Evolutionary conservation across 2,888 invertebrate species (phyloP), one percentile per base, ranked within the genome.

Genomic region (Dione juno): DNA sequence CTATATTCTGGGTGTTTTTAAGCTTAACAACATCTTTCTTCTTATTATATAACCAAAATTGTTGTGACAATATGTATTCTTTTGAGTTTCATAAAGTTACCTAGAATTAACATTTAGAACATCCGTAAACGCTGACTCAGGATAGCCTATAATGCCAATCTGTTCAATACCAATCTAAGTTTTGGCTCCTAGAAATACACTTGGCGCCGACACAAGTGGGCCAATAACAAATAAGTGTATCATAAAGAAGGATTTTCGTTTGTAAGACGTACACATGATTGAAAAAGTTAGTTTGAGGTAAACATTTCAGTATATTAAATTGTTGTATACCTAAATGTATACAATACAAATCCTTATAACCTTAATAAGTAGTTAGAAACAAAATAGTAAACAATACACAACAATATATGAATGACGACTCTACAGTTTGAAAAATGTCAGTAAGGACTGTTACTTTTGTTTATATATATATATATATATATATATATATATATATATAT

Each of bases 171-270:
- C 79, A 79, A 79, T 82, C 79, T 79, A 75, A 76, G 80, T 79
- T 80, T 84, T 84, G 81, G 84, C 82, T 81, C 71, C 72, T 70
- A 75, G 68, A 67, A 75, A 75, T 73, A 72, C 75, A 78, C 80
- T 90, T 90, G 90, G 90, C 90, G 78, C 82, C 70, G 69, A 76
- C 73, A 79, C 88, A 89, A 90, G 87, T 89, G 82, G 87, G 84
- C 82, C 86, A 88, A 84, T 87, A 85, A 86, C 84, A 86, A 82
- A 82, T 83, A 80, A 79, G 79, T 77, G 41, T 61, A 75, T 79
- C 78, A 83, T 85, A 85, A 84, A 86, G 79, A 81, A 80, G 78
- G 75, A 78, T 79, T 82, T 84, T 85, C 87, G 84, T 87, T 84
- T 84, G 77, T 80, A 82, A 82, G 78, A 80, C 77, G 80, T 80